Conservation (phyloP, 2,797 vertebrate species). For the Pygocentrus nattereri region DNA sequence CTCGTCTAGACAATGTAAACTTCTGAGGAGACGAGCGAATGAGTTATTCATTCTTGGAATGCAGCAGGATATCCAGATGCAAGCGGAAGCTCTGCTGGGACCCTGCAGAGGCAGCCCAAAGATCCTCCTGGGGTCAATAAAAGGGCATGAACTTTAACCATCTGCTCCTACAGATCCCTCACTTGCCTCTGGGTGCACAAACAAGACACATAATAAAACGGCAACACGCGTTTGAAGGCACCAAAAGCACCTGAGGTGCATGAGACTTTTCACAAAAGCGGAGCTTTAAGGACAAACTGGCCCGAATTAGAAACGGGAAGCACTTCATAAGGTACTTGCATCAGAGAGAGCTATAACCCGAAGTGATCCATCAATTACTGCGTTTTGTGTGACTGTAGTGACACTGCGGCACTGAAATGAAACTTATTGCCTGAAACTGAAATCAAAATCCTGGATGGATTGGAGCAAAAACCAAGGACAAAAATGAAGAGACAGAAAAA, state of each 20-base stretch:
- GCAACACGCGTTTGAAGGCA: background rate
- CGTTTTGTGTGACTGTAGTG: too few relatives aligned
- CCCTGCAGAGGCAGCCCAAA: background rate
- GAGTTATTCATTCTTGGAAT: slow-evolving; percentile 9
- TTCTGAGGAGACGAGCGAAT: background rate
- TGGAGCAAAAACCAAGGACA: too few relatives aligned
- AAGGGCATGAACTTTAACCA: slow-evolving; percentile 44
- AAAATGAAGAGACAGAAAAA: too few relatives aligned
- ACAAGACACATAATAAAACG: background rate
- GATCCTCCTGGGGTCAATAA: slow-evolving; percentile 36
- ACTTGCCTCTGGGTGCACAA: background rate
- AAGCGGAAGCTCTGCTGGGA: background rate
- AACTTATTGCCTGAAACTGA: background rate
- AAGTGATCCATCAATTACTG: background rate
- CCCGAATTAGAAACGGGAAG: background rate
- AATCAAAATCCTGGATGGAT: too few relatives aligned
- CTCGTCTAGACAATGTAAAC: too few relatives aligned
- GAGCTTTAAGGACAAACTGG: background rate
- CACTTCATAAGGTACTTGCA: background rate
- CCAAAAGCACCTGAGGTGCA: background rate
- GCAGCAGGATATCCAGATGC: slow-evolving; percentile 16
- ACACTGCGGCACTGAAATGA: background rate
- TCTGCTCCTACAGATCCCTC: slow-evolving; percentile 16
- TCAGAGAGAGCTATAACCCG: background rate
- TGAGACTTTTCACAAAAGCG: background rate